Conservation (phyloP, 2,113 vertebrate species). For the Thomomys bottae region DNA sequence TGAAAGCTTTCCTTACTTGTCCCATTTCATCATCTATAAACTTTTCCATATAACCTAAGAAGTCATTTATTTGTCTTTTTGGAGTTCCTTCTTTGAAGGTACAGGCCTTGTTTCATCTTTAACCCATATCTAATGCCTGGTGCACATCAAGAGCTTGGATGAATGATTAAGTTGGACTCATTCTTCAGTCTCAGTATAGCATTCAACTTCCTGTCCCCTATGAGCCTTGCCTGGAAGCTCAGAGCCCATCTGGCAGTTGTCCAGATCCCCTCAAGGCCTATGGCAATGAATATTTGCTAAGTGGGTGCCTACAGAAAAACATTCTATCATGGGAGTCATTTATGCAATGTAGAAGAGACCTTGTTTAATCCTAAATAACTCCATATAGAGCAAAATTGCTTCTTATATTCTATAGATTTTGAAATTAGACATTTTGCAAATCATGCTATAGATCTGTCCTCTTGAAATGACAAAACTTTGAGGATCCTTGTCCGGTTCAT, state of each 20-base stretch:
- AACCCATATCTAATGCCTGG: neutral
- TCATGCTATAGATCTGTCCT: neutral
- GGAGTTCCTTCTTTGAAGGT: neutral
- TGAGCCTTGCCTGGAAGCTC: neutral
- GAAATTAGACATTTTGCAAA: constrained; percentile 24
- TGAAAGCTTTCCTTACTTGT: neutral
- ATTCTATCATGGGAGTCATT: neutral
- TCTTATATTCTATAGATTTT: neutral
- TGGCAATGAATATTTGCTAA: neutral
- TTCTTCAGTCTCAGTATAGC: neutral
- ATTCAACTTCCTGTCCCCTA: neutral
- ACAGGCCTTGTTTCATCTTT: neutral
- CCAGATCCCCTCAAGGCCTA: neutral
- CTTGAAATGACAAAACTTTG: neutral
- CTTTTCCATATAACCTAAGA: neutral
- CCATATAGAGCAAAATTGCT: neutral
- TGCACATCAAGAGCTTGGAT: neutral
- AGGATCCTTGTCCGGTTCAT: too few species aligned
- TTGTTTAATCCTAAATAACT: neutral
- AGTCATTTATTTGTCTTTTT: neutral
- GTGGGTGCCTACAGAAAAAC: neutral
- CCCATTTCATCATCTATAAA: fast-evolving
- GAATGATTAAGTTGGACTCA: neutral
- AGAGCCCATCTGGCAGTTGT: neutral
- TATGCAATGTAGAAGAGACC: neutral